Evolutionary conservation across 1,140 invertebrate species (phyloP), one percentile per base, ranked within the genome.

Genomic region (Drosophila neocordata): DNA sequence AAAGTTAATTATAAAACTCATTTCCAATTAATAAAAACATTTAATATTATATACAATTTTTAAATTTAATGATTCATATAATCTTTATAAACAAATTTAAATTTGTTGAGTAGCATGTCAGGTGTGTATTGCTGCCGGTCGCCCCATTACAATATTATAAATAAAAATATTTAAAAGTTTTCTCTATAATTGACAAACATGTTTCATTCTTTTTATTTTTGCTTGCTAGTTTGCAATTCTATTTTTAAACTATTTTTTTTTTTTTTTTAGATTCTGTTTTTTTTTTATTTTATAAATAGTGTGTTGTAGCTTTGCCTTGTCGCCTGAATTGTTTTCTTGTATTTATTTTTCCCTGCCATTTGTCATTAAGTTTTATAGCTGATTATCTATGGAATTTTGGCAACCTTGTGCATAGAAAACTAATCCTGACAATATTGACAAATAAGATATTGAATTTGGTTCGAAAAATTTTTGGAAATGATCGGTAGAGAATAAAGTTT

Each of bases 151-250:
- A 7, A 5, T 31, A 31, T 31, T 3, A 5, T 4, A 31, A 31
- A 31, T 6, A 31, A 31, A 20, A 48, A 20, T 15, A 7, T 18
- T 8, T 6, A 11, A 44, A 37, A 15, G 65, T 73, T 71, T 59
- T 65, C 27, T 52, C 34, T 53, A 41, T 65, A 73, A 73, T 73
- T 58, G 71, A 15, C 69, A 59, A 59, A 53, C n/a, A 44, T 38
- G 65, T 65, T 48, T 48, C 41, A 20, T 20, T 18, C 8, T 11
- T 18, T 18, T 48, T 20, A 13, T 20, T 18, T 11, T 48, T 4
- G 24, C 27, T 20, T 48, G 8, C n/a, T 11, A 48, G 41, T 65
- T 41, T 59, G 61, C 44, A 65, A 9, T 22, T 73, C 63, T 73
- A 73, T 73, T 73, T 52, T 9, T 27, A 44, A 12, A 4, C 13